phyloP scores from a whole-genome alignment of 2,888 invertebrate species.

The Polymixis lichenea region DNA sequence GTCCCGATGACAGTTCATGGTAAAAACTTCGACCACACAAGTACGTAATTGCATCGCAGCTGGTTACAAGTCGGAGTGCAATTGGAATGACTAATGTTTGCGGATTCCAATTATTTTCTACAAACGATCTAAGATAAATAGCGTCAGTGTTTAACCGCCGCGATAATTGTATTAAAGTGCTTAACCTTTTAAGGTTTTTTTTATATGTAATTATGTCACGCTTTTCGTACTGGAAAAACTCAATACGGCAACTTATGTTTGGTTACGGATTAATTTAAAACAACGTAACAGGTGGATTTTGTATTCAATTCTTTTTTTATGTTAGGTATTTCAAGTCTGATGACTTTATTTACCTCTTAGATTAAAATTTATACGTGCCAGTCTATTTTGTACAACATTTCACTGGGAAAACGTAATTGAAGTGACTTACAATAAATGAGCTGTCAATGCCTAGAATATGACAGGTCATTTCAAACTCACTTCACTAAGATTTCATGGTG shows the following conservation, averaged over 20 bases:
- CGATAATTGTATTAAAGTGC: conserved; percentile 57
- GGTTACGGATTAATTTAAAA: conserved; percentile 13
- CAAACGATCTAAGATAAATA: conserved; percentile 57
- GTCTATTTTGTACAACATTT: not conserved
- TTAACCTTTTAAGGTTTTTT: conserved; percentile 51
- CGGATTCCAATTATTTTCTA: conserved; percentile 54
- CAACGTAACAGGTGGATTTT: conserved; percentile 24
- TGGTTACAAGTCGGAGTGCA: conserved; percentile 33
- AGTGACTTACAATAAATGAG: not conserved
- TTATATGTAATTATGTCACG: conserved; percentile 44
- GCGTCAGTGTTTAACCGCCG: conserved; percentile 42
- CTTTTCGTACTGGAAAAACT: conserved; percentile 23
- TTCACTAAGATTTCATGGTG: no score
- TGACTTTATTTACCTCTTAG: conserved; percentile 22
- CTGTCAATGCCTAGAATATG: not conserved
- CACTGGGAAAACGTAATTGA: not conserved
- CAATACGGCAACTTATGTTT: conserved; percentile 11
- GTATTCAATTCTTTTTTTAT: conserved; percentile 13
- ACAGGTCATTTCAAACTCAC: not conserved
- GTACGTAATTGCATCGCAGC: conserved; percentile 45
- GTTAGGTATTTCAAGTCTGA: not conserved
- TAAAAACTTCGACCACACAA: conserved; percentile 57
- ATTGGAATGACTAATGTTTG: conserved; percentile 47
- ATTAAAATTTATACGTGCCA: not conserved
- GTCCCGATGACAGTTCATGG: conserved; percentile 53